Conservation (phyloP, 1,140 invertebrate genomes). For the Drosophila kurseongensis region DNA sequence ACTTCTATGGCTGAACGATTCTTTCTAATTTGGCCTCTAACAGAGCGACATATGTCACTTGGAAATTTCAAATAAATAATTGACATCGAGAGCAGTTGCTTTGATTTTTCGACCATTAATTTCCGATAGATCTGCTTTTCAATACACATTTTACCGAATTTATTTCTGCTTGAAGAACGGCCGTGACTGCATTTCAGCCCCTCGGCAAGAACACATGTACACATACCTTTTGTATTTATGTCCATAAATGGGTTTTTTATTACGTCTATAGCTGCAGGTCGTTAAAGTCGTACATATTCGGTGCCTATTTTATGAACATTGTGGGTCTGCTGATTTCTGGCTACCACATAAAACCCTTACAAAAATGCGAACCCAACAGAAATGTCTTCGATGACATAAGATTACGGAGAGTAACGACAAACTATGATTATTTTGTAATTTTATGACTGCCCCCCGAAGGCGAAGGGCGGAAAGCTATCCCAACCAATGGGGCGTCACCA, state of each 20-base stretch:
- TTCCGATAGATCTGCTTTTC: slow-evolving; percentile 18
- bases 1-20: not conserved
- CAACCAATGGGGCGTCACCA: slow-evolving; percentile 57
- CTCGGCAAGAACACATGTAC: slow-evolving; percentile 5
- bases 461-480: slow-evolving; percentile 13
- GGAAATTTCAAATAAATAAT: slow-evolving; percentile 22
- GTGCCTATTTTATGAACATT: slow-evolving; percentile 50
- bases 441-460: slow-evolving; percentile 41
- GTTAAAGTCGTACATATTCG: slow-evolving; percentile 64
- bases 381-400: slow-evolving; percentile 25
- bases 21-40: not conserved
- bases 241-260: slow-evolving; percentile 62
- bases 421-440: slow-evolving; percentile 65
- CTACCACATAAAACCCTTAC: slow-evolving; percentile 45
- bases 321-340: slow-evolving; percentile 25
- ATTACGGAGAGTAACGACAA: slow-evolving; percentile 14
- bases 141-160: slow-evolving; percentile 17
- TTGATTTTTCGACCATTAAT: slow-evolving; percentile 14
- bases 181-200: slow-evolving; percentile 7
- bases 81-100: slow-evolving; percentile 1
- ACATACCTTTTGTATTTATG: slow-evolving; percentile 45
- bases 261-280: slow-evolving; percentile 61
- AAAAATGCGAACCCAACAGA: slow-evolving; percentile 47
- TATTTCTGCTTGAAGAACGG: slow-evolving; percentile 35
- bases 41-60: not conserved